phyloP scores from a whole-genome alignment of 2,113 vertebrate species.

The Odocoileus hemionus region DNA sequence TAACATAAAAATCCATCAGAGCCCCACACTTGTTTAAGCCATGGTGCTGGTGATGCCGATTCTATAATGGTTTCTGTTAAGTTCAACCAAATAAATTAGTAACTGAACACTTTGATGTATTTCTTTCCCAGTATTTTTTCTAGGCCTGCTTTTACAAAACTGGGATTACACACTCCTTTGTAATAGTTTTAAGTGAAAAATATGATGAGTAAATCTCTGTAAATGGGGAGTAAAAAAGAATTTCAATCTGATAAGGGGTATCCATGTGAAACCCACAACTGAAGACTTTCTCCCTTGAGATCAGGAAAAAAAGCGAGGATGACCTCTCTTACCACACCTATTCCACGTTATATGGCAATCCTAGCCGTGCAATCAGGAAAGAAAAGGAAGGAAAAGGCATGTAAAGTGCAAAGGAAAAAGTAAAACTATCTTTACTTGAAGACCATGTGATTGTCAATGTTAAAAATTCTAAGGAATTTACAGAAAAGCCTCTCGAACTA shows the following conservation, averaged over 20 bases:
- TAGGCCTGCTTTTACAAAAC: not conserved
- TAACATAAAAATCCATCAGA: not conserved
- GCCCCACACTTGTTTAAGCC: not conserved
- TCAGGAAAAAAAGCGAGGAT: fast-evolving
- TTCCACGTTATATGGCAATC: not conserved
- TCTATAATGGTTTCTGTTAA: fast-evolving
- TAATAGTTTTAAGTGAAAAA: not conserved
- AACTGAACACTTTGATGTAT: not conserved
- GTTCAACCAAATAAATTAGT: not conserved
- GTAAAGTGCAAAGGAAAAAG: not conserved
- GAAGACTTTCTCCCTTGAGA: not conserved
- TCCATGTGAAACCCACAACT: not conserved
- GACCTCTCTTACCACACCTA: not conserved
- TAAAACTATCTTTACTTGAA: not conserved
- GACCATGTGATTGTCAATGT: not conserved
- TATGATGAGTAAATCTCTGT: not conserved
- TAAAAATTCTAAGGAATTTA: not conserved
- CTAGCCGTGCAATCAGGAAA: not conserved
- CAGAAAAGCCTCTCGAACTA: not conserved
- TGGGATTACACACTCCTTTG: not conserved
- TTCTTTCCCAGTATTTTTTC: not conserved
- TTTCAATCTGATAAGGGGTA: not conserved
- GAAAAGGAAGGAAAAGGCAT: not conserved
- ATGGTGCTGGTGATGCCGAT: fast-evolving
- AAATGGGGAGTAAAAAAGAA: not conserved